Base-by-base conservation (phyloP, 2,888 invertebrate species). In the Callimorpha dominula region DNA sequence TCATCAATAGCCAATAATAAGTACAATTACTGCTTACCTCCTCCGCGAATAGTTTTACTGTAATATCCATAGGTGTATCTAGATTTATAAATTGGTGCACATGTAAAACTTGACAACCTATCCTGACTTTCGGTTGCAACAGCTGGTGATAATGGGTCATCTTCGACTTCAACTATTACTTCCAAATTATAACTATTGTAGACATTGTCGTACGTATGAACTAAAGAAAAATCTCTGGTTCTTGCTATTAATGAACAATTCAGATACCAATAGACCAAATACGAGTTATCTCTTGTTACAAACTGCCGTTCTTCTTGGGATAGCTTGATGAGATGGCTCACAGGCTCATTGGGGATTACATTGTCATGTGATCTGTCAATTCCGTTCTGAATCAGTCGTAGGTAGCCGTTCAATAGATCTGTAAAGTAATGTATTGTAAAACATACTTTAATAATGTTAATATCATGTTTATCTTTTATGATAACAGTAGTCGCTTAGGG, bases 31-130 rank as follows among this genome's bases (percentile, higher is more conserved):
- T 31, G 1, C 31, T 60, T 60, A 60, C 60, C 31, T 12, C 6
- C 60, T 60, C 14, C 6, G 31, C 60, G 60, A 31, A 60, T 14
- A 1, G 5, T 60, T 31, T 31, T 31, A 31, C 31, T 60, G 31
- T 60, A 60, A 60, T 60, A 60, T 60, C 60, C 60, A 60, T 60
- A 60, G 14, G 60, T 60, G 14, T 60, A 31, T 31, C 60, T 12
- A 60, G 7, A 31, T 31, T 14, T 31, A 31, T 31, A 2, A 2
- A 60, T 14, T 31, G 60, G 60, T 31, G 31, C 31, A 60, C 60
- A 60, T 60, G 31, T 60, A 31, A 60, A 60, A 31, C 7, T 20
- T 57, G 57, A 31, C 20, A 57, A 31, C 4, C 20, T 31, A 11
- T 31, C 60, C 5, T 12, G 31, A 14, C 1, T 60, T 14, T 20